Percentiles rank a stretch among this genome's conserved stretches.
These are phyloP conservation scores for Platyscapa corneri DNA, from an alignment of 1,140 invertebrate species.

Conservation along the genomic window DNA sequence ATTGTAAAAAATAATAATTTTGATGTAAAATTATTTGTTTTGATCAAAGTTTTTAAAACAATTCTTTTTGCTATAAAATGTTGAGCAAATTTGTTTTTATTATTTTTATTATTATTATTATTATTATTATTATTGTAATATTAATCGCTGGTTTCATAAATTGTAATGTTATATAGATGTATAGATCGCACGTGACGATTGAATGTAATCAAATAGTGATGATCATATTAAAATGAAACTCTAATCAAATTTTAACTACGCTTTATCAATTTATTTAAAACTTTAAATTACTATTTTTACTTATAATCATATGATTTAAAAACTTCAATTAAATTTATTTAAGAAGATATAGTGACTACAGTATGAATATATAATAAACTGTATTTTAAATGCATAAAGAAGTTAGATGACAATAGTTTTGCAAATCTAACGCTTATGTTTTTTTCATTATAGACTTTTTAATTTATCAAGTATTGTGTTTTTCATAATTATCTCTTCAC, in stretches of 20 bases:
- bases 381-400: too few species aligned
- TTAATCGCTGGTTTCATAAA: conserved; percentile 41
- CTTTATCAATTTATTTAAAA: conserved; percentile 33
- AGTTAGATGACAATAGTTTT: background rate
- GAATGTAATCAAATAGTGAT: conserved; percentile 51
- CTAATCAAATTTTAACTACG: conserved; percentile 38
- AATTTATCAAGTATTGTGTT: background rate
- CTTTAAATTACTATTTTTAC: conserved; percentile 13
- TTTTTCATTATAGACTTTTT: background rate
- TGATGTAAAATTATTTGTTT: conserved; percentile 33
- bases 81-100: conserved; percentile 38
- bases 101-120: conserved; percentile 37
- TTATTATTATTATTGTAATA: conserved; percentile 37
- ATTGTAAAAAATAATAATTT: conserved; percentile 31
- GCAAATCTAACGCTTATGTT: background rate
- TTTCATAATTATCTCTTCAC: background rate
- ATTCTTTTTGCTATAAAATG: background rate
- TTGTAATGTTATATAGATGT: conserved; percentile 48
- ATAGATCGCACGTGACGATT: conserved; percentile 49
- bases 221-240: conserved; percentile 50
- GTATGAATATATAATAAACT: background rate
- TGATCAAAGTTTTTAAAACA: conserved; percentile 27
- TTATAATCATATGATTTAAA: background rate
- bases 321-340: conserved; percentile 13
- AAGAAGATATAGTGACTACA: conserved; percentile 3